phyloP scores from a whole-genome alignment of 2,888 invertebrate genomes.

The Drosophila meridionalis region DNA sequence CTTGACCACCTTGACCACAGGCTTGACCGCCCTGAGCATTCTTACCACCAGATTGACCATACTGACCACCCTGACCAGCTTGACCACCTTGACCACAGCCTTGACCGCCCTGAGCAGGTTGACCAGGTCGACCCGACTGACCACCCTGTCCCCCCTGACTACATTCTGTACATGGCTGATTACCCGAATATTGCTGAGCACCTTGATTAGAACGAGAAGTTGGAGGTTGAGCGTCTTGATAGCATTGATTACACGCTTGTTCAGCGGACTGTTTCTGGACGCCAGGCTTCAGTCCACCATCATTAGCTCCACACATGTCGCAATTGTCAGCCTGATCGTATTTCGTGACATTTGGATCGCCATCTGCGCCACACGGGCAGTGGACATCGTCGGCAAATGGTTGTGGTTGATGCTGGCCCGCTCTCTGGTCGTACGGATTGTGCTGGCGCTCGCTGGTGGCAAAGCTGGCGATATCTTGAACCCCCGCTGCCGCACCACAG shows the following conservation, averaged over 20 bases:
- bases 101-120: not conserved
- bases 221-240: not conserved
- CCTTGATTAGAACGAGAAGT: too few relatives aligned
- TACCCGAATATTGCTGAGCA: not conserved
- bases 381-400: not conserved
- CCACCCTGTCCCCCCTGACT: not conserved
- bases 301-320: not conserved
- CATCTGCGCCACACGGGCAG: not conserved
- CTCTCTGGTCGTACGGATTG: not conserved
- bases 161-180: not conserved
- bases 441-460: not conserved
- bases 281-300: not conserved
- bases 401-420: not conserved
- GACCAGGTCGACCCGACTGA: not conserved
- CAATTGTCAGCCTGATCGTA: not conserved
- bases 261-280: not conserved
- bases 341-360: not conserved
- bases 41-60: not conserved
- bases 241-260: not conserved
- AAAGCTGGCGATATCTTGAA: not conserved
- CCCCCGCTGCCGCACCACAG: not conserved
- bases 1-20: not conserved
- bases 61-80: not conserved
- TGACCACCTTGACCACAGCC: not conserved
- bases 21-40: not conserved